Base-by-base conservation (phyloP, 2,888 invertebrate species). In the Helobdella robusta region DNA sequence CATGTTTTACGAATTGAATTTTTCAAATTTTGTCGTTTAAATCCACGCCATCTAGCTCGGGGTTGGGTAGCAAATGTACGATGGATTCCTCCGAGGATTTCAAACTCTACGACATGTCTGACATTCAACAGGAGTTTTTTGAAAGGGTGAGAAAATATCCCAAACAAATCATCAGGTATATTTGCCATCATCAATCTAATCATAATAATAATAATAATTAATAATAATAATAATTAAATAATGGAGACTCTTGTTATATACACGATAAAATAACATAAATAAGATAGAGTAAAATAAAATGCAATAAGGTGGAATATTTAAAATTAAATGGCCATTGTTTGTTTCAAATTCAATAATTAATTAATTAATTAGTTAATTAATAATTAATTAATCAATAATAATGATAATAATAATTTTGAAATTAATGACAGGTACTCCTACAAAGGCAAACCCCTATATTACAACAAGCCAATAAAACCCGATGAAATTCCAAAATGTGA, bases 161-260 rank as follows among this genome's bases (percentile, higher is more conserved):
- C n/a, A 28, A 56, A 30, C 56, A 56, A 56, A 30, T 56, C 1
- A 30, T 56, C 32, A 56, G 56, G 56, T 56, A 30, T n/a, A n/a
- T n/a, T n/a, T n/a, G n/a, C n/a, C n/a, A n/a, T n/a, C n/a, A n/a
- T n/a, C n/a, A n/a, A n/a, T n/a, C n/a, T n/a, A n/a, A n/a, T n/a
- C n/a, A n/a, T n/a, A n/a, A n/a, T n/a, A n/a, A n/a, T n/a, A n/a
- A n/a, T n/a, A n/a, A n/a, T n/a, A n/a, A n/a, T n/a, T n/a, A n/a
- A n/a, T n/a, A n/a, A n/a, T n/a, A n/a, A n/a, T n/a, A n/a, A n/a
- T n/a, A n/a, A n/a, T n/a, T n/a, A n/a, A n/a, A n/a, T n/a, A n/a
- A n/a, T n/a, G n/a, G n/a, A n/a, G n/a, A n/a, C n/a, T n/a, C n/a
- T n/a, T n/a, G n/a, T n/a, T n/a, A n/a, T n/a, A n/a, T n/a, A n/a